These are phyloP conservation scores for Ostrea denselamellosa DNA, from an alignment of 1,140 invertebrate genomes.

Conservation along the genomic window DNA sequence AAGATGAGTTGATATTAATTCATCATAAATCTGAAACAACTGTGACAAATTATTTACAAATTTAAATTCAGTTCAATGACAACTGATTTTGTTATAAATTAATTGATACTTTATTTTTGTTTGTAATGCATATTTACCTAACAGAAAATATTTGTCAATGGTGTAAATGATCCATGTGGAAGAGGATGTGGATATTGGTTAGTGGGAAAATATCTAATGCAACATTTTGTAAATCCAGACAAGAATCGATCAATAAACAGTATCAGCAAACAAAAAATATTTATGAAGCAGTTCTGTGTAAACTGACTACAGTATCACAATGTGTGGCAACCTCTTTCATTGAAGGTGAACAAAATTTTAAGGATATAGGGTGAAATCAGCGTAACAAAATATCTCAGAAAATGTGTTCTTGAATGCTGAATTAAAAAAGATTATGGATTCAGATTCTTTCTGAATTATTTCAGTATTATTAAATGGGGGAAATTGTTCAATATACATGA, in stretches of 20 bases:
- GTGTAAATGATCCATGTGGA: not conserved
- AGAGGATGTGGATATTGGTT: not conserved
- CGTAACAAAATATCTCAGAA: not conserved
- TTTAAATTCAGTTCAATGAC: not conserved
- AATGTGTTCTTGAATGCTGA: not conserved
- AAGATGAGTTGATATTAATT: not conserved
- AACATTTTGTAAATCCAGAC: not conserved
- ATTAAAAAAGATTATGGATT: not conserved
- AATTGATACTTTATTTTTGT: too few species aligned
- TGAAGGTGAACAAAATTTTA: not conserved
- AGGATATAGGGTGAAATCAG: not conserved
- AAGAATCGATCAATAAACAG: not conserved
- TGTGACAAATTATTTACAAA: not conserved
- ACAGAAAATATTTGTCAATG: not conserved
- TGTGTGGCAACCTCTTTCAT: not conserved
- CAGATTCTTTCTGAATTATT: not conserved
- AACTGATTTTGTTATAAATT: not conserved
- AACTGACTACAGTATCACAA: not conserved
- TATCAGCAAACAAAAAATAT: not conserved
- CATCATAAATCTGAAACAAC: conserved; percentile 5
- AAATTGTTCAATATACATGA: conserved; percentile 2
- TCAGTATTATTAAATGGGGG: not conserved
- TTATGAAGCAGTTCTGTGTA: not conserved
- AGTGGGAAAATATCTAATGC: not conserved
- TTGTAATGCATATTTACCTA: not conserved